Evolutionary conservation across 2,113 vertebrate species (phyloP), one percentile per base, ranked within the genome.

Genomic region (Trachemys scripta): DNA sequence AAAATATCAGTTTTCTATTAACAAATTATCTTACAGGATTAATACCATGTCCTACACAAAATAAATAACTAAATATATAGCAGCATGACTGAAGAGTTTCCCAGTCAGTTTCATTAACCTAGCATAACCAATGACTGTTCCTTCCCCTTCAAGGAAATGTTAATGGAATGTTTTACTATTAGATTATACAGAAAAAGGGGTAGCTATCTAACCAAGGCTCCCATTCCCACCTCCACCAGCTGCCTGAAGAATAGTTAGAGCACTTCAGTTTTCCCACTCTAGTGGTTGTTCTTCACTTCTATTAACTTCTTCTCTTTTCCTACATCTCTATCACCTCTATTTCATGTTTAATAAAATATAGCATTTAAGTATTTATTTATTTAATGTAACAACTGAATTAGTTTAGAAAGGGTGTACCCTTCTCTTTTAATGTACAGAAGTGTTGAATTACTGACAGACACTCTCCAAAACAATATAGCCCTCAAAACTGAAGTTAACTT

Each of bases 31-130:
- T 79, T 82, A 62, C 4, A 80, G 49, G 22, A 90, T 90, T 95
- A 89, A 25, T 89, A 35, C 47, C 56, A 97, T 88, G 93, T 96
- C 95, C 95, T 92, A 96, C 93, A 95, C 83, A 96, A 97, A 97
- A 97, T 94, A 97, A 81, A 25, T 25, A 97, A 92, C 84, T 94
- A 92, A 94, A 95, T 57, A 92, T 85, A 75, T 80, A 93, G 94
- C 92, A 93, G 94, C 86, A 89, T 96, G 95, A 85, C 88, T 81
- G 38, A 80, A 57, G 11, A 50, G 11, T 56, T 92, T 96, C 54
- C 91, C 85, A 92, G 75, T 90, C 84, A n/a, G 62, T n/a, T 69
- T 69, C 56, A 92, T 85, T 76, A 84, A 97, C 95, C 95, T 94
- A 94, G 92, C 31, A 59, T 13, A 25, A 62, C 96, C 97, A 96